Conservation (phyloP, 2,113 vertebrate species). For the Sinocyclocheilus rhinocerous region DNA sequence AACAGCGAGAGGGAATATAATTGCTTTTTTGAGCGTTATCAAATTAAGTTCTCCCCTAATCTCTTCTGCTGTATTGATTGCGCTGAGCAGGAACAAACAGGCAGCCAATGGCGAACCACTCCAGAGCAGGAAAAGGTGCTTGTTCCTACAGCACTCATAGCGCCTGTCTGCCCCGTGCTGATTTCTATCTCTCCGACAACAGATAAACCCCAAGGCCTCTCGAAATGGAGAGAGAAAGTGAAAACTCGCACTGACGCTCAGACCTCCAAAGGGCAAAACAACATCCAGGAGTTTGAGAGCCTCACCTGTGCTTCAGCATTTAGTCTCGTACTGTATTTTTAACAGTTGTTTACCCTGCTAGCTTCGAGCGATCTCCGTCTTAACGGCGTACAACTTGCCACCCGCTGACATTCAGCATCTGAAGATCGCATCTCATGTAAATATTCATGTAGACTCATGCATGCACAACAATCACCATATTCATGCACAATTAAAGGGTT, state of each 20-base stretch:
- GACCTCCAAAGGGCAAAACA: conserved; percentile 47
- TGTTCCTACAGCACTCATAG: conserved; percentile 61
- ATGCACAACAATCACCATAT: neutral
- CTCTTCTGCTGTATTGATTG: conserved; percentile 73
- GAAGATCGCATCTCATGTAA: conserved; percentile 12
- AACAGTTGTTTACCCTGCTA: conserved; percentile 4
- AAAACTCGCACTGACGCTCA: conserved; percentile 58
- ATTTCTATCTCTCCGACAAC: conserved; percentile 64
- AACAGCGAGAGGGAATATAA: conserved; percentile 70
- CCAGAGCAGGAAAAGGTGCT: conserved; percentile 66
- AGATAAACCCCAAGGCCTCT: conserved; percentile 54
- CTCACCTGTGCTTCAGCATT: conserved; percentile 13
- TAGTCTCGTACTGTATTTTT: neutral
- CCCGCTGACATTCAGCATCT: conserved; percentile 20
- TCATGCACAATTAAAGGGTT: neutral
- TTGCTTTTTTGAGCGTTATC: conserved; percentile 71
- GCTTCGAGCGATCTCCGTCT: neutral
- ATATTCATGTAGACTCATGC: conserved; percentile 1
- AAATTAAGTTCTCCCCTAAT: conserved; percentile 76
- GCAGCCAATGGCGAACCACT: conserved; percentile 63
- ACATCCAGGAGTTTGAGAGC: conserved; percentile 25
- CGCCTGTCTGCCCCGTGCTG: conserved; percentile 55
- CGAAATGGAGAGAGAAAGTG: conserved; percentile 40
- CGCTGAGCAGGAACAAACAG: conserved; percentile 64
- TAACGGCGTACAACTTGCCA: neutral